These are phyloP conservation scores for Phaethornis superciliosus DNA, from an alignment of 2,113 vertebrate species.

Conservation along the genomic window DNA sequence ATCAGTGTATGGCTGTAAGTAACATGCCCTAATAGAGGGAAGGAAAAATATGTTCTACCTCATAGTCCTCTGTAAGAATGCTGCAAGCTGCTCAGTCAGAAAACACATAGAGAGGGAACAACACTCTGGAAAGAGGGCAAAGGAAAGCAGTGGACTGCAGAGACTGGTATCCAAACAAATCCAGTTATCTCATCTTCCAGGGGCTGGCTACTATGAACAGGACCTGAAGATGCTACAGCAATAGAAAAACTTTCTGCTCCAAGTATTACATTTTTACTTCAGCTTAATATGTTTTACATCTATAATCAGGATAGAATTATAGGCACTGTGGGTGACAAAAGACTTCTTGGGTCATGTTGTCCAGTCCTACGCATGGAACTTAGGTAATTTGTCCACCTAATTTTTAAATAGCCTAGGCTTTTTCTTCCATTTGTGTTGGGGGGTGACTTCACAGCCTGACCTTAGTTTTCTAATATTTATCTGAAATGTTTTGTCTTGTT, in stretches of 20 bases:
- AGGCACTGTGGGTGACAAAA: background rate
- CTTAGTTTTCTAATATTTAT: background rate
- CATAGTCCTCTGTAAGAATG: background rate
- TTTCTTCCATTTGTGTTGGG: background rate
- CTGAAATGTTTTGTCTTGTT: background rate
- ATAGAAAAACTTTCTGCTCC: background rate
- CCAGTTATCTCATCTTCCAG: background rate
- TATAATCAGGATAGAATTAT: background rate
- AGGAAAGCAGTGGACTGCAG: background rate
- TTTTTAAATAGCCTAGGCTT: background rate
- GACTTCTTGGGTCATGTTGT: background rate
- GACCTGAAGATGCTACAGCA: background rate
- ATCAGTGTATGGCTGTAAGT: background rate
- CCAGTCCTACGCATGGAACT: background rate
- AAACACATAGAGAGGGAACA: background rate
- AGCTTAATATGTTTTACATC: constrained; percentile 26
- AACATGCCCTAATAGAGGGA: background rate
- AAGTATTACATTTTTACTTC: constrained; percentile 34
- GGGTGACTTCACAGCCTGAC: background rate
- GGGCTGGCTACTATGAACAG: background rate
- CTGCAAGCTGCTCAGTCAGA: background rate
- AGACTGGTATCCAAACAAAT: background rate
- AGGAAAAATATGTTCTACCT: background rate
- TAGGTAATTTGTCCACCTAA: background rate
- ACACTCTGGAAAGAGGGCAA: background rate